These are phyloP conservation scores for Galago senegalensis DNA, from an alignment of 2,797 vertebrate species.

Conservation along the genomic window DNA sequence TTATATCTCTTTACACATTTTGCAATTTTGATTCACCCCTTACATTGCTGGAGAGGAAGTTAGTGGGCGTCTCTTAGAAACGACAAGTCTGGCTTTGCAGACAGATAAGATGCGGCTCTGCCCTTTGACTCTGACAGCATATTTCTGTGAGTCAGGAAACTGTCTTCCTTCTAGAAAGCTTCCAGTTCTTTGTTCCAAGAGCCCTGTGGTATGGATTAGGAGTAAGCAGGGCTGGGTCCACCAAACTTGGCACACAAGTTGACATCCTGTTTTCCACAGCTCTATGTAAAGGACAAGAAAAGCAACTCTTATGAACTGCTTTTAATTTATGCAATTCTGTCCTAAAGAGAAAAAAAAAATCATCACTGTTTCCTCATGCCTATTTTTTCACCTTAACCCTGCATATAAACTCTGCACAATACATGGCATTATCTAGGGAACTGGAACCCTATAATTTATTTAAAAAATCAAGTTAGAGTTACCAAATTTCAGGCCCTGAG, in stretches of 20 bases:
- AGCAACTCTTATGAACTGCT: constrained; percentile 29
- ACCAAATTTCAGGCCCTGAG: not conserved
- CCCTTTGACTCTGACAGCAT: not conserved
- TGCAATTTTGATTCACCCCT: constrained; percentile 32
- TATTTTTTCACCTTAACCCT: not conserved
- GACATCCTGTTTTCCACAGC: not conserved
- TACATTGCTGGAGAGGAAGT: not conserved
- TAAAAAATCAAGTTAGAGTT: not conserved
- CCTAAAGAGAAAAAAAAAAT: not conserved
- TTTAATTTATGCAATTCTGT: constrained; percentile 17
- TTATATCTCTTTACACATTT: not conserved
- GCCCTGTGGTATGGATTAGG: not conserved
- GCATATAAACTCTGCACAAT: not conserved
- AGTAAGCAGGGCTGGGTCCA: not conserved
- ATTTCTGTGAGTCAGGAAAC: constrained; percentile 20
- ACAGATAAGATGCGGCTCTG: not conserved
- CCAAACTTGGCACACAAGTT: constrained; percentile 58
- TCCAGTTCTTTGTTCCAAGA: constrained; percentile 34
- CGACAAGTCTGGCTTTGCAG: constrained; percentile 40
- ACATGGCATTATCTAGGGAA: not conserved
- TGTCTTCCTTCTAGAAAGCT: not conserved
- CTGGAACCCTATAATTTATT: not conserved
- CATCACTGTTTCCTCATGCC: not conserved
- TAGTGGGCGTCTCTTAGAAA: not conserved
- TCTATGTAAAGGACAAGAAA: constrained; percentile 58